These are phyloP conservation scores for Danio jaintianensis DNA, from an alignment of 2,797 vertebrate species.

Conservation along the genomic window DNA sequence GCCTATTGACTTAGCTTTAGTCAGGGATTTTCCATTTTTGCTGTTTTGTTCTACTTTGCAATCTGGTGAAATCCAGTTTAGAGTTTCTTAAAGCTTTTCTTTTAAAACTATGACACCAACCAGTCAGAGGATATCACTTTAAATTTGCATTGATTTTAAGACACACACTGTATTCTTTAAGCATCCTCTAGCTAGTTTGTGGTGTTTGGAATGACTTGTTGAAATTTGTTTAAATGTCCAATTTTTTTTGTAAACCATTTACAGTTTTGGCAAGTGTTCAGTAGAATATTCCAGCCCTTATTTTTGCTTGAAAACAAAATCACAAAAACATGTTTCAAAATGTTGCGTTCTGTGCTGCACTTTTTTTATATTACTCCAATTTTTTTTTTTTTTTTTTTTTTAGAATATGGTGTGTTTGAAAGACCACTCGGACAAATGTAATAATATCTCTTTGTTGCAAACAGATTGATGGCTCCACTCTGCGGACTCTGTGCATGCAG, in stretches of 20 bases:
- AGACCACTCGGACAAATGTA: not conserved
- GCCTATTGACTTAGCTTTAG: not conserved
- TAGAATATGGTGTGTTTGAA: no score
- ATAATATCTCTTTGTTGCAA: slow-evolving; percentile 6
- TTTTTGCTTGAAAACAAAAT: not conserved
- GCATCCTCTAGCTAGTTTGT: not conserved
- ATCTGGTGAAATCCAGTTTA: not conserved
- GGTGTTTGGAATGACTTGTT: not conserved
- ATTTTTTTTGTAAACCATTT: not conserved
- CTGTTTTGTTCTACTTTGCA: not conserved
- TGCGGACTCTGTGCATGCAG: slow-evolving; percentile 96
- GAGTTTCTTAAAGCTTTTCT: not conserved
- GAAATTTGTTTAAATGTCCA: not conserved
- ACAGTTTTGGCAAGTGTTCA: not conserved
- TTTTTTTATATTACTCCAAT: not conserved
- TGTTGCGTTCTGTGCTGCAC: no score
- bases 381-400: no score
- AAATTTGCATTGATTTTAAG: not conserved
- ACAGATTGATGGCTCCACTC: slow-evolving; percentile 96
- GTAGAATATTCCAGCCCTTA: not conserved
- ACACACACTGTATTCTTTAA: not conserved
- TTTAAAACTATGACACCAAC: not conserved
- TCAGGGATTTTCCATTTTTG: not conserved
- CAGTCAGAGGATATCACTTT: not conserved
- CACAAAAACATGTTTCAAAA: not conserved